Conservation (phyloP, 2,797 vertebrate genomes). For the Morelia viridis region DNA sequence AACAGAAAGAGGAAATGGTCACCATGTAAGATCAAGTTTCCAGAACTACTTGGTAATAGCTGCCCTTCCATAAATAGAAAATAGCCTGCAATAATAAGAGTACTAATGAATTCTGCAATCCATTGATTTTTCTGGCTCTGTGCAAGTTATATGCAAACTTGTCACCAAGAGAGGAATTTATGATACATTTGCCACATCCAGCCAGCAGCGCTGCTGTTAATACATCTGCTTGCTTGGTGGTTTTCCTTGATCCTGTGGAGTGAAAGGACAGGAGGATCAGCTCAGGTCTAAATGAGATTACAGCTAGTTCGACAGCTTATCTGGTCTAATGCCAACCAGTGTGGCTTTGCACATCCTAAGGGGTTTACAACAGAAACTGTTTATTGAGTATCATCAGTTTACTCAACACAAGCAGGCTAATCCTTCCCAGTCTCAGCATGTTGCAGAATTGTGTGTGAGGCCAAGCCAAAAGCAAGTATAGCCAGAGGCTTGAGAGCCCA, state of each 20-base stretch:
- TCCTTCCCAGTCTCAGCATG: conserved; percentile 80
- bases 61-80: conserved; percentile 63
- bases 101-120: conserved; percentile 97
- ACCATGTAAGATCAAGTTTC: conserved; percentile 56
- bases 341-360: conserved; percentile 88
- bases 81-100: conserved; percentile 82
- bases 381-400: conserved; percentile 92
- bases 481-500: conserved; percentile 74
- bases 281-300: conserved; percentile 99
- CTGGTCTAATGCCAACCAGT: conserved; percentile 98
- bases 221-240: conserved; percentile 84
- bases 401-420: conserved; percentile 84
- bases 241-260: conserved; percentile 86
- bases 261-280: conserved; percentile 97
- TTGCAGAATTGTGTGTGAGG: conserved; percentile 76
- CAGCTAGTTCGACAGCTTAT: conserved; percentile 99
- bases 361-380: conserved; percentile 89
- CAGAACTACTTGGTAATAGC: conserved; percentile 58
- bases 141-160: conserved; percentile 95
- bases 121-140: conserved; percentile 95
- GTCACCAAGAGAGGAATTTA: conserved; percentile 89
- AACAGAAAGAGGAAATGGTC: conserved; percentile 50
- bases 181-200: conserved; percentile 77
- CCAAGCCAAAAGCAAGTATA: conserved; percentile 73
- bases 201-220: conserved; percentile 74